A percentile compares a stretch with the other conserved stretches of the same genome.
phyloP scores from a whole-genome alignment of 1,140 invertebrate species.

The Tetragonula clypearis region DNA sequence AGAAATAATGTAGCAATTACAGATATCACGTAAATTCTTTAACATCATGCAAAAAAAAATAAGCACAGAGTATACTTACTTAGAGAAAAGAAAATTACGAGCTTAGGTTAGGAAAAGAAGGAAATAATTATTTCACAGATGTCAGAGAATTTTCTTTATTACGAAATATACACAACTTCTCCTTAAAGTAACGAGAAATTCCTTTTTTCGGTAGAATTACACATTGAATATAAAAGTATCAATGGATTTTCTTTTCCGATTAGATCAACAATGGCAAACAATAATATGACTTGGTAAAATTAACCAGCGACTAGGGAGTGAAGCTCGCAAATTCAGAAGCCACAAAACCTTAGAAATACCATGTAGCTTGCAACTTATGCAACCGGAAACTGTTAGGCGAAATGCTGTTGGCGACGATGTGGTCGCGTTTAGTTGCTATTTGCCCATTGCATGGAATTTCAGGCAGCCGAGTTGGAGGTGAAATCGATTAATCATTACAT shows the following conservation, averaged over 20 bases:
- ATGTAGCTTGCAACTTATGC: conserved; percentile 14
- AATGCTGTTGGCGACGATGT: conserved; percentile 1
- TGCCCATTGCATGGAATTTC: conserved; percentile 15
- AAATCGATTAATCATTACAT: conserved; percentile 27
- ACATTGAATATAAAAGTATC: not conserved
- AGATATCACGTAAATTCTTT: too few species aligned
- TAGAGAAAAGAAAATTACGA: too few species aligned
- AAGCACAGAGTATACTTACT: too few species aligned
- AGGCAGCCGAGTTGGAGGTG: not conserved
- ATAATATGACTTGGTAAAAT: not conserved
- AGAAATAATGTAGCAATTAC: too few species aligned
- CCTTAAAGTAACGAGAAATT: not conserved
- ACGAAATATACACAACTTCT: not conserved
- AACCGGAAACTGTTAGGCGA: conserved; percentile 24
- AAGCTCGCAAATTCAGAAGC: conserved; percentile 13
- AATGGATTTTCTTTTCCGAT: not conserved
- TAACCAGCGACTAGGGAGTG: not conserved
- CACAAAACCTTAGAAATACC: conserved; percentile 42
- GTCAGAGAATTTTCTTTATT: not conserved
- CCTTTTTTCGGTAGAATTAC: too few species aligned
- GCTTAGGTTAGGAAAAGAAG: too few species aligned
- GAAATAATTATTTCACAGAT: not conserved
- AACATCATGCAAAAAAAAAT: too few species aligned
- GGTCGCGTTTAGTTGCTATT: conserved; percentile 28
- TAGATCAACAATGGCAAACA: not conserved